Evolutionary conservation across 1,140 invertebrate genomes (phyloP), one percentile per base, ranked within the genome.

Genomic region (Drosophila kohkoa): DNA sequence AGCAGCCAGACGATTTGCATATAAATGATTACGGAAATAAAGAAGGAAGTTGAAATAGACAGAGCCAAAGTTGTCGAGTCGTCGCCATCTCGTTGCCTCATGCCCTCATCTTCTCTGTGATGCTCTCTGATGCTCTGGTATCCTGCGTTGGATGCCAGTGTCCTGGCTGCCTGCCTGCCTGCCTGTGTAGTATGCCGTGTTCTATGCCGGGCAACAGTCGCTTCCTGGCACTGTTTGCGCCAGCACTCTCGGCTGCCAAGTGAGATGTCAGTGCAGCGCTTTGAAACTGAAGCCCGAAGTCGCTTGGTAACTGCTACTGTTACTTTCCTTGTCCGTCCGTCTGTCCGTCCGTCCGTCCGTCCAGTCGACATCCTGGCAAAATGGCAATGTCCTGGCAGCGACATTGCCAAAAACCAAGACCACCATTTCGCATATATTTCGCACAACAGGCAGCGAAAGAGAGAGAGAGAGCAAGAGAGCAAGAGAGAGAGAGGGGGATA

Each of bases 11-110:
- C 83, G 83, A 88, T 88, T 88, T 88, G 83, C 83, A 88, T 88
- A 88, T 88, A 88, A 88, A 88, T 88, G 83, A 88, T 88, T 89
- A 88, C 83, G 83, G 83, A 88, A 88, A 88, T 88, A 88, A 89
- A 89, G 82, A 81, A 83, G 83, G 83, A 88, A 88, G 83, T 89
- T 83, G 81, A 88, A 88, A 88, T 87, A 87, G 83, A 87, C 83
- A 79, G 76, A 87, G 41, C 28, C 35, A 59, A 60, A 62, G 60
- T 64, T 66, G 68, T 75, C 59, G 65, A 75, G 51, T 75, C 58
- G 64, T 69, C 71, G 65, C 32, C 71, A 35, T 16, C 8, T 38
- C 35, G 35, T 32, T 8, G 5, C 32, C 32, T 8, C 25, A 15
- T 58, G 4, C 11, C 38, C 41, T 11, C 48, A 51, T 28, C 16